phyloP scores from a whole-genome alignment of 2,888 invertebrate species.

The Dynastes maya region DNA sequence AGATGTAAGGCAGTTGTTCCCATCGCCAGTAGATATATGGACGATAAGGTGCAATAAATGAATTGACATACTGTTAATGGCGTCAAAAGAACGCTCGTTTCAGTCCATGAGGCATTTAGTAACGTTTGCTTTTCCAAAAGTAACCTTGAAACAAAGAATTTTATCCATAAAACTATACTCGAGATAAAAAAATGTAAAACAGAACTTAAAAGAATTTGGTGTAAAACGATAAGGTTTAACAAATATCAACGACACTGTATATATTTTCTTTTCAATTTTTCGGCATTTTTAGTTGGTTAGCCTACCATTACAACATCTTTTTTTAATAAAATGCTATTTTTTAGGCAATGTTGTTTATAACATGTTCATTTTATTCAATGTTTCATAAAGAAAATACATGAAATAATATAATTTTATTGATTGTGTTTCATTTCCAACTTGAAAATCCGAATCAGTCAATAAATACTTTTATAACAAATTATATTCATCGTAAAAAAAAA shows the following conservation, averaged over 20 bases:
- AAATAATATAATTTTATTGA: no score
- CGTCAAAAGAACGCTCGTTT: constrained; percentile 75
- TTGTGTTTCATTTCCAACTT: no score
- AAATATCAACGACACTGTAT: no score
- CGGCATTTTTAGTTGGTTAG: no score
- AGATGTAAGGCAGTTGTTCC: constrained; percentile 89
- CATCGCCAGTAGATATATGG: constrained; percentile 82
- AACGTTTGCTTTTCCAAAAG: constrained; percentile 81
- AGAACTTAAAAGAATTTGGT: not conserved
- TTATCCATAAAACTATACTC: not conserved
- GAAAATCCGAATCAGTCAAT: not conserved
- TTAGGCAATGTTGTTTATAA: no score
- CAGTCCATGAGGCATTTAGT: constrained; percentile 77
- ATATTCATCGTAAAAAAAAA: no score
- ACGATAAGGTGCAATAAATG: constrained; percentile 83
- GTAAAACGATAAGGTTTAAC: no score
- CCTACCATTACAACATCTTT: no score
- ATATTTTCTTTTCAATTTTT: no score
- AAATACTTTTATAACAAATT: not conserved
- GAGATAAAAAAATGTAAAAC: not conserved
- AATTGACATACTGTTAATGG: constrained; percentile 80
- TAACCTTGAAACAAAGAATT: constrained; percentile 66
- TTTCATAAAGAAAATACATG: no score
- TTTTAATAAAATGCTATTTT: no score
- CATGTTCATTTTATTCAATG: no score